Evolutionary conservation across 2,797 vertebrate genomes (phyloP).

Genomic region (Platyrinchus mystaceus): DNA sequence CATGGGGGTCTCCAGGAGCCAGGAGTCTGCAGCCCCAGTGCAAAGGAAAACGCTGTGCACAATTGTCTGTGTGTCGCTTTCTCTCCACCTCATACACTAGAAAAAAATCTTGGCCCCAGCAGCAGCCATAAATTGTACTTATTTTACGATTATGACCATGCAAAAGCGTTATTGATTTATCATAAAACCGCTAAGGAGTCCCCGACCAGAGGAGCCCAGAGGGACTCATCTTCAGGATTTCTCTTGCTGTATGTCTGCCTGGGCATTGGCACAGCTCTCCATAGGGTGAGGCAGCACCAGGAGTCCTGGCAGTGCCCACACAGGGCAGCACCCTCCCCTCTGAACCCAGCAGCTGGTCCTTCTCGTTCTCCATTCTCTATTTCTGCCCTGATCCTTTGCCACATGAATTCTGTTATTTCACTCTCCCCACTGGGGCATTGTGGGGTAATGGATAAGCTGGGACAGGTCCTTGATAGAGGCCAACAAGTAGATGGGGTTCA

Average conservation of each 20-base stretch:
- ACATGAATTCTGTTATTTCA: not conserved
- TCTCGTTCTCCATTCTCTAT: not conserved
- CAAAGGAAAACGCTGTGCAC: not conserved
- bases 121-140: constrained; percentile 51
- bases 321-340: not conserved
- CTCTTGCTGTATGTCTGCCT: not conserved
- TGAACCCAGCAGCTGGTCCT: not conserved
- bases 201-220: not conserved
- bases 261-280: not conserved
- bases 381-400: not conserved
- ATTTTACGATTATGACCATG: constrained; percentile 36
- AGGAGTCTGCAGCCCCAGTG: not conserved
- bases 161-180: constrained; percentile 63
- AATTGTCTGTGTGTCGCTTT: not conserved
- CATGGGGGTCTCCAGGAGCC: accelerated
- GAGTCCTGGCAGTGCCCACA: not conserved
- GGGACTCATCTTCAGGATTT: not conserved
- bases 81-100: not conserved
- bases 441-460: accelerated
- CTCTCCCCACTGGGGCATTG: accelerated
- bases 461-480: not conserved
- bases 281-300: accelerated
- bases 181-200: constrained; percentile 44
- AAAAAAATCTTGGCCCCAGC: not conserved
- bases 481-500: accelerated